Conservation (phyloP, 2,888 invertebrate species). For the Drosophila maculinotata region DNA sequence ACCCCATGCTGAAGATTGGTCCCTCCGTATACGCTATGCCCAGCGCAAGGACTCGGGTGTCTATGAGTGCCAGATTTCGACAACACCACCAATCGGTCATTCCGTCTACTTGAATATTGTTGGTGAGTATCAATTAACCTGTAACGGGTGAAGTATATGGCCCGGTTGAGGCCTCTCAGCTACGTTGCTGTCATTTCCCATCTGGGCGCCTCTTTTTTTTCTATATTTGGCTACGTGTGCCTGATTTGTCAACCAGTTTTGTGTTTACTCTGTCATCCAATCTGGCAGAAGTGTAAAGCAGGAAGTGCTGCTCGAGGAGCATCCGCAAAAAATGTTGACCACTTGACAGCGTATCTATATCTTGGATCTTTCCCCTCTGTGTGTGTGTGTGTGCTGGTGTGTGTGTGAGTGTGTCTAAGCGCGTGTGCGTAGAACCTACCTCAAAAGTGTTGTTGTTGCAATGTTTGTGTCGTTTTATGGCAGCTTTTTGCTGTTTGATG, state of each 20-base stretch:
- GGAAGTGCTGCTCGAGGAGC: constrained; percentile 9
- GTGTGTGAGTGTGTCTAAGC: not conserved
- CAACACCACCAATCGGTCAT: constrained; percentile 94
- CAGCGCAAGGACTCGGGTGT: constrained; percentile 91
- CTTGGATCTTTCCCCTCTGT: constrained; percentile 1
- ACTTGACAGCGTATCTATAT: constrained; percentile 14
- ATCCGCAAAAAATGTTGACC: constrained; percentile 5
- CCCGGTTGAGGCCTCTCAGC: not conserved
- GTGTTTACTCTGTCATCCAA: constrained; percentile 3
- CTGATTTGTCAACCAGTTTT: constrained; percentile 3
- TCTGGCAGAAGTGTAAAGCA: constrained; percentile 6
- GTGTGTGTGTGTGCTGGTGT: not conserved
- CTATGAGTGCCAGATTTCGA: constrained; percentile 96
- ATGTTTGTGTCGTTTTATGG: constrained; percentile 69
- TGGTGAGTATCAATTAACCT: constrained; percentile 87
- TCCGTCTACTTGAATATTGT: constrained; percentile 93
- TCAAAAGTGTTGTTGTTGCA: constrained; percentile 3
- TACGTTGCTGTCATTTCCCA: constrained; percentile 1
- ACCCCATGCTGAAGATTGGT: constrained; percentile 95
- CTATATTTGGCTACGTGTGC: constrained; percentile 3
- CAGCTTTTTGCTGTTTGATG: constrained; percentile 72
- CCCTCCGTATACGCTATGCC: constrained; percentile 90
- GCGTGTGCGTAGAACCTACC: constrained; percentile 1
- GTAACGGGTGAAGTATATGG: too few species aligned
- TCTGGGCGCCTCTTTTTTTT: constrained; percentile 3